These are phyloP conservation scores for Protobothrops flavoviridis DNA, from an alignment of 2,113 vertebrate species.

Conservation along the genomic window DNA sequence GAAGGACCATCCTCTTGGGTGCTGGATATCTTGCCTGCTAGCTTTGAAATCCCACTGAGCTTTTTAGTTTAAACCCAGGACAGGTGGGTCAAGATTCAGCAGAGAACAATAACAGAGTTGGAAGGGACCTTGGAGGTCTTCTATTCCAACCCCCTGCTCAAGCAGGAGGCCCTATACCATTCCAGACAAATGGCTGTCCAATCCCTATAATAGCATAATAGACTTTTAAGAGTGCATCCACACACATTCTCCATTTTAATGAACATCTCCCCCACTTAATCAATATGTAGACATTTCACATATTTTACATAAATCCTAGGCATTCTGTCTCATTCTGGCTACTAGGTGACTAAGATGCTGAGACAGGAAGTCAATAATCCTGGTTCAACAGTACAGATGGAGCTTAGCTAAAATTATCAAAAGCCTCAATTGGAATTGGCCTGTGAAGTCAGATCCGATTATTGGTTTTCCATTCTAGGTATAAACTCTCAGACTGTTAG, in stretches of 20 bases:
- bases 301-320: fast-evolving
- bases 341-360: background rate
- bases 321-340: fast-evolving
- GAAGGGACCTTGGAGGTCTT: background rate
- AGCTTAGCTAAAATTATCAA: background rate
- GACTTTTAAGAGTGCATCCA: background rate
- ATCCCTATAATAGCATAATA: fast-evolving
- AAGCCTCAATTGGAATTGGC: background rate
- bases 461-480: background rate
- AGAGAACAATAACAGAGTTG: background rate
- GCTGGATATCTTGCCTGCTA: fast-evolving
- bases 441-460: background rate
- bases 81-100: background rate
- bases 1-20: background rate
- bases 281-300: background rate
- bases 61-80: background rate
- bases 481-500: background rate
- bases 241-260: background rate
- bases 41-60: fast-evolving
- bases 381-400: fast-evolving
- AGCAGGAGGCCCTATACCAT: background rate
- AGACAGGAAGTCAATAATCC: background rate
- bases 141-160: background rate
- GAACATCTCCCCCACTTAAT: background rate
- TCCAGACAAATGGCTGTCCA: background rate